Base-by-base conservation (phyloP, 2,113 vertebrate species). In the Stigmatopora argus region DNA sequence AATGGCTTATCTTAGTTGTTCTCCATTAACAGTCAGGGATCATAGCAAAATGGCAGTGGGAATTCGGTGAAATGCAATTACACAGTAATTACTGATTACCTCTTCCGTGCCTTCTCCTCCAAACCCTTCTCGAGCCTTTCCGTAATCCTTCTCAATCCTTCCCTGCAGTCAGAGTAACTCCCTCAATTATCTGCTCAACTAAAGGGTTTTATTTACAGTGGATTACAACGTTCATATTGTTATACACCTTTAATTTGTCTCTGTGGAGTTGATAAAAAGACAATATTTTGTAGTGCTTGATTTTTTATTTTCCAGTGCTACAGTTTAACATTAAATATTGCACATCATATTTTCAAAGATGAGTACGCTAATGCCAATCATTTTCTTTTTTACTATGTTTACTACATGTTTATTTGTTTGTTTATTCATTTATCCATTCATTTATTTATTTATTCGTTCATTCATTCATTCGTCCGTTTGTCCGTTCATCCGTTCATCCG, bases 31-130 rank as follows among this genome's bases (percentile, higher is more conserved):
- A 76, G 41, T 76, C 71, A 71, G 21, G 72, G 64, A 80, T 84
- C 69, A 70, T 41, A 34, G 72, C 73, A 85, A 62, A 79, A 71
- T 60, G 62, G 62, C 69, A 69, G 67, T 66, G 51, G 10, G 12
- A 76, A 67, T 44, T 70, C 69, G 68, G 64, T 78, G 73, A 82
- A 7, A 83, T 71, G 74, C 66, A 82, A 78, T 85, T 85, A 78
- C 76, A 77, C 70, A 74, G 58, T 85, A 86, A 83, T 84, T 80
- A 84, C 80, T 78, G 80, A 83, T 85, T 72, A 79, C 76, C 67
- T 64, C 57, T 65, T 60, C 72, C 60, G 8, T 66, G 48, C 47
- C 64, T 66, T 60, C 74, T 64, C 72, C 75, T 75, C 57, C 59
- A 56, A 47, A 9, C 55, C 67, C 75, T 55, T 21, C 61, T 48